Evolutionary conservation across 2,797 vertebrate genomes (phyloP), one percentile per base, ranked within the genome.

Genomic region (Phataginus tetradactyla): DNA sequence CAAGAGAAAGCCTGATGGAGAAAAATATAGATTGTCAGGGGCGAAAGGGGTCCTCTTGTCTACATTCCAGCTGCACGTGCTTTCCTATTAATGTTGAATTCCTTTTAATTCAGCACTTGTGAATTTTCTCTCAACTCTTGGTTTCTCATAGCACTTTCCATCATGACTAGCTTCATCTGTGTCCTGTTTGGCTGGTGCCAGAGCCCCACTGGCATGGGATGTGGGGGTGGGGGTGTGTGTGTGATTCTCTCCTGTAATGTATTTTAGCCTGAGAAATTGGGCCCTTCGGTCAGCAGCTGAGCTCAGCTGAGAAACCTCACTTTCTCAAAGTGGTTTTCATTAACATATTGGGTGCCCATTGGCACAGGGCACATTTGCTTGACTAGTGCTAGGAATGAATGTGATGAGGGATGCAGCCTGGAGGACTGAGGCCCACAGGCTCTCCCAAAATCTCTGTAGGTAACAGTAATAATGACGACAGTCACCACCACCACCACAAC

Each of bases 1-100:
- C 69, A 59, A 87, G 88, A 97, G 93, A 91, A 97, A 97, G 94
- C 92, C 96, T 96, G 95, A 90, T 97, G 97, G 93, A 97, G 94
- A 39, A 95, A 96, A 96, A 98, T 84, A 32, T 4, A 11, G 12
- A 71, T 55, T 61, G 6, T 32, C 1, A 23, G 53, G 32, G 7
- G 32, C 55, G 49, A 21, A 75, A 71, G 32, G 15, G 17, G 4
- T 45, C 17, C n/a, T 49, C 21, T 45, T 45, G 11, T 45, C 45
- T 45, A 45, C 45, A 45, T 45, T 45, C 45, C 45, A 45, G 45
- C 45, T 45, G 45, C 45, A 45, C 3, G 64, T 96, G 55, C 78
- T 75, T 94, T 96, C 42, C 53, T 94, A 64, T 75, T 71, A 86
- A 74, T 83, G 63, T 57, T 95, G 72, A 85, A 85, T 93, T 72